phyloP scores from a whole-genome alignment of 2,797 vertebrate genomes.

The Acipenser oxyrinchus region DNA sequence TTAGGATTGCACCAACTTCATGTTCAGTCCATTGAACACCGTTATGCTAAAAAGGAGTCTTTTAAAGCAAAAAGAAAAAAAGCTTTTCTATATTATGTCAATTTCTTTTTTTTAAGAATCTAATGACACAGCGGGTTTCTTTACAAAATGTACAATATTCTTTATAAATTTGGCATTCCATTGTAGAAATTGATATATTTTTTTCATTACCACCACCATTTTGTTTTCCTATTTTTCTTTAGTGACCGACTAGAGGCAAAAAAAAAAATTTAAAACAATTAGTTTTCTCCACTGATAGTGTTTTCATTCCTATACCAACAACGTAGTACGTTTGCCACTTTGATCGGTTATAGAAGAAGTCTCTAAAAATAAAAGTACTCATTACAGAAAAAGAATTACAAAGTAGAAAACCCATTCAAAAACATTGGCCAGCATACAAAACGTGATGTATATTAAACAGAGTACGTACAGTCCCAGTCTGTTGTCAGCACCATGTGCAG shows the following conservation, averaged over 20 bases:
- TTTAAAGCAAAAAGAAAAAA: slow-evolving; percentile 60
- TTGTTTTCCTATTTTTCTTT: slow-evolving; percentile 32
- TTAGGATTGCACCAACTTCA: slow-evolving; percentile 77
- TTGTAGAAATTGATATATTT: slow-evolving; percentile 48
- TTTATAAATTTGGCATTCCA: slow-evolving; percentile 64
- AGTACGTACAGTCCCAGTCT: slow-evolving; percentile 39
- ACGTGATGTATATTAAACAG: slow-evolving; percentile 44
- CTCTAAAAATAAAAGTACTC: slow-evolving; percentile 51
- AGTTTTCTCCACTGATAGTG: slow-evolving; percentile 46
- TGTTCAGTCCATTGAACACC: slow-evolving; percentile 61
- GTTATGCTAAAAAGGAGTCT: slow-evolving; percentile 69
- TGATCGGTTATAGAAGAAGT: slow-evolving; percentile 57
- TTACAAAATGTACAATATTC: slow-evolving; percentile 82
- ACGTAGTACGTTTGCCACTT: slow-evolving; percentile 71
- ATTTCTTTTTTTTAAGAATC: slow-evolving; percentile 49
- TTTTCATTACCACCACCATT: slow-evolving; percentile 47
- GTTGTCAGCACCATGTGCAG: slow-evolving; percentile 46
- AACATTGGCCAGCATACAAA: slow-evolving; percentile 49
- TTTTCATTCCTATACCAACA: slow-evolving; percentile 62
- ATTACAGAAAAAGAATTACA: slow-evolving; percentile 34
- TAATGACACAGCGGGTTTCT: slow-evolving; percentile 59
- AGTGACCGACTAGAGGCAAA: slow-evolving; percentile 34
- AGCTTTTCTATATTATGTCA: slow-evolving; percentile 54
- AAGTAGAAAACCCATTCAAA: slow-evolving; percentile 65
- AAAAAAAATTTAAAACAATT: slow-evolving; percentile 48